A percentile compares a stretch with the other conserved stretches of the same genome.
Evolutionary conservation across 53 echinoderm and acorn worm species (phyloP).

Genomic region (Echinometra lucunter): DNA sequence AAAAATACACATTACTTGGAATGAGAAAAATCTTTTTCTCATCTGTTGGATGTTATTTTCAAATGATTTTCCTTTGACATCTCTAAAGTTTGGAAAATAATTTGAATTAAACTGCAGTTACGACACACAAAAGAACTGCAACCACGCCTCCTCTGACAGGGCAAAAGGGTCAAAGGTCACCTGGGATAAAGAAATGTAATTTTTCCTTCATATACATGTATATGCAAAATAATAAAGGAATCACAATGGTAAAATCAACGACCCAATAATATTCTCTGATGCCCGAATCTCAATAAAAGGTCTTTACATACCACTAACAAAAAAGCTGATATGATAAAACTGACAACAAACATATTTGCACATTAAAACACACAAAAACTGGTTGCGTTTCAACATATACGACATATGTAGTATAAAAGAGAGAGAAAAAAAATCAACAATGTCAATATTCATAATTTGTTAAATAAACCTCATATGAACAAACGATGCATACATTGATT

Average conservation of each 20-base stretch:
- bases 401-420: not conserved
- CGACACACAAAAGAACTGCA: not conserved
- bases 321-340: not conserved
- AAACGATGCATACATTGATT: not conserved
- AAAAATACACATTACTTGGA: not conserved
- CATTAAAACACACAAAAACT: constrained; percentile 22
- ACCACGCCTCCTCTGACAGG: not conserved
- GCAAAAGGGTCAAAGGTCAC: not conserved
- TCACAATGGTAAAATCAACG: not conserved
- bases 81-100: not conserved
- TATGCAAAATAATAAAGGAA: not conserved
- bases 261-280: not conserved
- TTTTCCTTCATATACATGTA: not conserved
- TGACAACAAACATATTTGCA: constrained; percentile 23
- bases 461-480: not conserved
- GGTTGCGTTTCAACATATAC: not conserved
- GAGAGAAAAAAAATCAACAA: not conserved
- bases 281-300: not conserved
- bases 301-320: not conserved
- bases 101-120: not conserved
- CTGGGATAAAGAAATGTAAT: not conserved
- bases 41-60: not conserved
- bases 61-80: not conserved
- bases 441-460: not conserved
- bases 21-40: not conserved